Evolutionary conservation across 1,140 invertebrate genomes (phyloP).

Genomic region (Bombus affinis): DNA sequence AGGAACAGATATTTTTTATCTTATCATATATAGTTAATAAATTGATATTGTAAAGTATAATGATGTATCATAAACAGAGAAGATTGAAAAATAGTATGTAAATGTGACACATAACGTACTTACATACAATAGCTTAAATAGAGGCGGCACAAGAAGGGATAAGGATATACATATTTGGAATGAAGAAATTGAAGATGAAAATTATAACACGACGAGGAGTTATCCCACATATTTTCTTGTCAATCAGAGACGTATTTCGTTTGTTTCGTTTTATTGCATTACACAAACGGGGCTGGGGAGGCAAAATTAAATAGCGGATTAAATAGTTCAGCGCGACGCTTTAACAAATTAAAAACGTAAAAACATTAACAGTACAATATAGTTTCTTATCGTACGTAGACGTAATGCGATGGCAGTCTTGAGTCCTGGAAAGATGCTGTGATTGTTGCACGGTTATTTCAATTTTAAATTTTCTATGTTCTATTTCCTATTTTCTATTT

Average conservation of each 20-base stretch:
- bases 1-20: background rate
- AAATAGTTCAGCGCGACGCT: slow-evolving; percentile 74
- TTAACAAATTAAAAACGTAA: slow-evolving; percentile 81
- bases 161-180: background rate
- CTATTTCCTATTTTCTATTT: slow-evolving; percentile 42
- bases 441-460: slow-evolving; percentile 78
- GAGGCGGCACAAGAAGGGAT: background rate
- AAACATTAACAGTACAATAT: slow-evolving; percentile 81
- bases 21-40: background rate
- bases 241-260: slow-evolving; percentile 59
- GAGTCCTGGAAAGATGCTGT: slow-evolving; percentile 80
- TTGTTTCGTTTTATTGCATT: slow-evolving; percentile 62
- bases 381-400: slow-evolving; percentile 79
- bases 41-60: background rate
- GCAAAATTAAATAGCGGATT: slow-evolving; percentile 68
- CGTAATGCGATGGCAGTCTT: slow-evolving; percentile 81
- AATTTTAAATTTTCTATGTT: slow-evolving; percentile 64
- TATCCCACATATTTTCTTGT: slow-evolving; percentile 35
- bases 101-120: background rate
- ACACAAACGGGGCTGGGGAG: slow-evolving; percentile 68
- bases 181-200: background rate
- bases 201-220: slow-evolving; percentile 1
- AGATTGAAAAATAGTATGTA: background rate
- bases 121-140: background rate
- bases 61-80: background rate